A percentile compares a stretch with the other conserved stretches of the same genome.
These are phyloP conservation scores for Eupithecia vulgata DNA, from an alignment of 2,888 invertebrate genomes.

Conservation along the genomic window DNA sequence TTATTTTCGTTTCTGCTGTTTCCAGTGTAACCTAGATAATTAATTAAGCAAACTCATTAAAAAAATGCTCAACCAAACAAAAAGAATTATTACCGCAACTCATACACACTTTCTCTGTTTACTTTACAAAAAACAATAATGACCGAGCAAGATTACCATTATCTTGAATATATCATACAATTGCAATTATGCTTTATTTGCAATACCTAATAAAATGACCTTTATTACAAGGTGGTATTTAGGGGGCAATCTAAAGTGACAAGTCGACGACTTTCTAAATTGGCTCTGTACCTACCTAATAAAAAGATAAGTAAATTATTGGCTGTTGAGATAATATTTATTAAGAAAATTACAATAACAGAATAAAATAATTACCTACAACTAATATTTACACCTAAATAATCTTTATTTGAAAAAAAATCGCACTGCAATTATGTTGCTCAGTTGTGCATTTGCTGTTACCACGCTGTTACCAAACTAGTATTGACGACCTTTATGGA, in stretches of 20 bases:
- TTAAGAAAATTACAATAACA: no score
- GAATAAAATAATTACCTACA: no score
- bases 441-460: not conserved
- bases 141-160: not conserved
- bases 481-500: no score
- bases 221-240: not conserved
- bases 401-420: not conserved
- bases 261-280: not conserved
- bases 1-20: not conserved
- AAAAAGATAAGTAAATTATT: not conserved
- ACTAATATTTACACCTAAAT: no score
- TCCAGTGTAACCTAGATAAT: not conserved
- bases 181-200: not conserved
- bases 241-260: not conserved
- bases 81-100: not conserved
- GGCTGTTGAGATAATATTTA: no score
- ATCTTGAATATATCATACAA: not conserved
- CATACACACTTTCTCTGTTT: not conserved
- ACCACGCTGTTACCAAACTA: not conserved
- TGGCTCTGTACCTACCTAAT: not conserved
- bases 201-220: no score
- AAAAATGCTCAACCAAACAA: not conserved
- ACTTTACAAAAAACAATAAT: not conserved
- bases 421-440: not conserved
- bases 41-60: not conserved